Evolutionary conservation across 2,888 invertebrate genomes (phyloP), one percentile per base, ranked within the genome.

Genomic region (Ophion costatus): DNA sequence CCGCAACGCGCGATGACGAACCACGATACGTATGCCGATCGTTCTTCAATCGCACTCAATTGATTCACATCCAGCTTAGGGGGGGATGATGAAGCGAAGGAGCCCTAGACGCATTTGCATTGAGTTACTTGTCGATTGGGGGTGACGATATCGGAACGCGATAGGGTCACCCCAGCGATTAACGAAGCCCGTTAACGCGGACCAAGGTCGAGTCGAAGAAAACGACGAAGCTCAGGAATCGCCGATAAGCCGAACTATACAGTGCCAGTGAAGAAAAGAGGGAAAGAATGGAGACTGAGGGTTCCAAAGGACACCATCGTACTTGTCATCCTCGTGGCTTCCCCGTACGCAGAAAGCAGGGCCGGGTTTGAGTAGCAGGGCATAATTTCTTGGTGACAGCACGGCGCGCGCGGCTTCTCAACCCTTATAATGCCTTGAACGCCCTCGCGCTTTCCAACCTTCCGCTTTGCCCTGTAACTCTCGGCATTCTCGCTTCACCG

Each of bases 301-400:
- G 38, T 7, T 38, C 7, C 20, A n/a, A 71, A 57, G 74, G 69
- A 57, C 10, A 33, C 17, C 33, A n/a, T 38, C n/a, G 51, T 33
- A 38, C 80, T 80, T 83, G 79, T 85, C 80, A 77, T 83, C 69
- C 80, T 85, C 83, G 80, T 80, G 83, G 83, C 77, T 67, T 76
- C 70, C 17, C 79, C 33, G 51, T 42, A 51, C 61, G 63, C 33
- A 64, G 82, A 80, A 83, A 84, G 82, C 69, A 64, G 78, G 78
- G 76, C 10, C 66, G 84, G 85, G 80, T 70, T 67, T 83, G 75
- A 84, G 85, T 89, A 91, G 91, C 90, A 88, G 88, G 88, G 92
- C 90, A 91, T 93, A 92, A 92, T 93, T 93, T 92, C 91, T 91
- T 87, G 91, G 91, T 91, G 93, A 93, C 93, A 92, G 91, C 90